Evolutionary conservation across 2,888 invertebrate genomes (phyloP), one percentile per base, ranked within the genome.

Genomic region (Subacronicta megacephala): DNA sequence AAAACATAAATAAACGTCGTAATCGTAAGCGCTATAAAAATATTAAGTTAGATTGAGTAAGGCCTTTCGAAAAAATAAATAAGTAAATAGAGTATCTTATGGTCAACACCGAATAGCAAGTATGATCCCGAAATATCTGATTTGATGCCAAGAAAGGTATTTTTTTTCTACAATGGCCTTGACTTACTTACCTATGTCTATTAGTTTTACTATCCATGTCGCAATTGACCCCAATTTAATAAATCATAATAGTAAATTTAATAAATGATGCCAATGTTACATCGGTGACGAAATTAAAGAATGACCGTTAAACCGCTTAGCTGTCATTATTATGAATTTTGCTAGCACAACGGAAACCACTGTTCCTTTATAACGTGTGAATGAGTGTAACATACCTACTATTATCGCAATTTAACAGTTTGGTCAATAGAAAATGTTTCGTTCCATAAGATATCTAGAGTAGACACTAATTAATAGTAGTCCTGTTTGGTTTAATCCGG

Each of bases 191-290:
- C 12, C 1, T n/a, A n/a, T 1, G 12, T n/a, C 29, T 12, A 10
- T 12, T 29, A 10, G 12, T 29, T 29, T 31, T 31, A 62, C 38
- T 31, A 61, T 9, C 15, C n/a, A 41, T 85, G 80, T 85, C 73
- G 84, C 80, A 85, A 81, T 63, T 82, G 87, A 84, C 87, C 87
- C 77, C 81, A 81, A 83, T 86, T 62, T 60, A 73, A 77, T 81
- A 65, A 81, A 82, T 67, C 73, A 79, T 83, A 82, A 81, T 85
- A 84, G 80, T 82, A 74, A 75, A 75, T n/a, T n/a, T n/a, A n/a
- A n/a, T 75, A 76, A 84, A 82, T 79, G 77, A 78, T 87, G 86
- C 81, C 85, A 87, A 83, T 85, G 83, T 82, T 80, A 81, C 62
- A 75, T 67, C 72, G 72, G 72, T 85, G 82, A 78, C 80, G 84